phyloP scores from a whole-genome alignment of 2,797 vertebrate genomes.

The Molossus molossus region DNA sequence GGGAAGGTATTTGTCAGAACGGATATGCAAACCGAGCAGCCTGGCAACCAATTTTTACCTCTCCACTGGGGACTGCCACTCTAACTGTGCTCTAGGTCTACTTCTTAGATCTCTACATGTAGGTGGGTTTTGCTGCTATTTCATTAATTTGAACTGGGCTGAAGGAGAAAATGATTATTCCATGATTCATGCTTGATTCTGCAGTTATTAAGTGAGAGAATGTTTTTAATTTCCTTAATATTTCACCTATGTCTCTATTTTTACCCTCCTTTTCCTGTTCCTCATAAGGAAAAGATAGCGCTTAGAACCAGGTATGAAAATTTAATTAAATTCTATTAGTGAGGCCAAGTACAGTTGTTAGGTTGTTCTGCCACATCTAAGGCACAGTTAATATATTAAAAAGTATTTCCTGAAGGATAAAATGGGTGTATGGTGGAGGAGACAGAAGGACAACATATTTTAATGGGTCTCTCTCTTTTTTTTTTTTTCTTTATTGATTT shows the following conservation, averaged over 20 bases:
- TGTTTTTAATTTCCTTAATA: background rate
- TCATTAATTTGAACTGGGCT: conserved; percentile 43
- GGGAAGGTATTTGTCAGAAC: background rate
- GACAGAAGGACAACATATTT: background rate
- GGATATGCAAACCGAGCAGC: background rate
- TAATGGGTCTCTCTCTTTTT: background rate
- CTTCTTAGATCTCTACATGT: background rate
- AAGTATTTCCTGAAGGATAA: background rate
- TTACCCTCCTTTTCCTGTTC: background rate
- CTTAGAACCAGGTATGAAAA: background rate
- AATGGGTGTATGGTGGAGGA: background rate
- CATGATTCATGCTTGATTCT: background rate
- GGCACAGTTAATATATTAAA: background rate
- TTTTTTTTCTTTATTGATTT: too few relatives aligned
- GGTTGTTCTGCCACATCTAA: background rate
- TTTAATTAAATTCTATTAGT: background rate
- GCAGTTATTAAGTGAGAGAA: conserved; percentile 8
- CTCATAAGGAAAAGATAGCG: background rate
- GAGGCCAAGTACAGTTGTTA: background rate
- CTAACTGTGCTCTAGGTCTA: background rate
- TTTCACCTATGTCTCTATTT: background rate
- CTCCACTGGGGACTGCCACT: background rate
- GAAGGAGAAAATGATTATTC: background rate
- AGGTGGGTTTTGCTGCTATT: background rate
- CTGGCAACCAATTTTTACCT: background rate